Evolutionary conservation across 1,140 invertebrate species (phyloP).

Genomic region (Bradynema listronoti): DNA sequence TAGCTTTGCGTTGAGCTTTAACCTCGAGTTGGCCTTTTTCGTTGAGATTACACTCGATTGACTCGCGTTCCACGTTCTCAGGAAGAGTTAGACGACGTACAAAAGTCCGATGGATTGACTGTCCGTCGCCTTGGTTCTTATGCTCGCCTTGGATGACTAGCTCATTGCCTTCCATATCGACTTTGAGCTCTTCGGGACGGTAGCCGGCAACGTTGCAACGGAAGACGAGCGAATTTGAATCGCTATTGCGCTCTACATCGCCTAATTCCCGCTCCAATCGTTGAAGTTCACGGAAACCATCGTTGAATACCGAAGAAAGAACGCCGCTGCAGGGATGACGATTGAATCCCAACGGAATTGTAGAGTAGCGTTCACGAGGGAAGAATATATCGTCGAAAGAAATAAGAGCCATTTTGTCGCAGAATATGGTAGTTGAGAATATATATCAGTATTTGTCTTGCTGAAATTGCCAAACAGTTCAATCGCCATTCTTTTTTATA

Average conservation of each 20-base stretch:
- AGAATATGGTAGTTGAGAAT: slow-evolving; percentile 2
- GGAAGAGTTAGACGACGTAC: slow-evolving; percentile 4
- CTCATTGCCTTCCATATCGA: slow-evolving; percentile 10
- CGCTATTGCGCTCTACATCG: not conserved
- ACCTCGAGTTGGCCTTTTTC: slow-evolving; percentile 10
- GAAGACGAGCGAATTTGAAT: not conserved
- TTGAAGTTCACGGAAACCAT: slow-evolving; percentile 2
- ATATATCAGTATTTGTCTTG: not conserved
- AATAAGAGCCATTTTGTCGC: slow-evolving; percentile 3
- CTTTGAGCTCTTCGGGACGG: slow-evolving; percentile 13
- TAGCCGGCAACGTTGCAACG: slow-evolving; percentile 9
- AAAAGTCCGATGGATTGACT: slow-evolving; percentile 16
- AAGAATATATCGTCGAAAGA: slow-evolving; percentile 6
- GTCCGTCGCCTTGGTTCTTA: slow-evolving; percentile 7
- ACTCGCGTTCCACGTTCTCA: slow-evolving; percentile 8
- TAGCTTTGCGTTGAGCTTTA: slow-evolving; percentile 1
- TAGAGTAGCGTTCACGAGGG: not conserved
- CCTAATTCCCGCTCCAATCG: slow-evolving; percentile 5
- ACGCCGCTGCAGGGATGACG: not conserved
- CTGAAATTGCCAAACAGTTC: not conserved
- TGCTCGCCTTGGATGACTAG: slow-evolving; percentile 15
- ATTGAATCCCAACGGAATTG: not conserved
- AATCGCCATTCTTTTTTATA: not conserved
- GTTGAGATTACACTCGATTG: slow-evolving; percentile 15
- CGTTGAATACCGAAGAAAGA: not conserved